Evolutionary conservation across 2,888 invertebrate species (phyloP).

Genomic region (Petrolisthes cinctipes): DNA sequence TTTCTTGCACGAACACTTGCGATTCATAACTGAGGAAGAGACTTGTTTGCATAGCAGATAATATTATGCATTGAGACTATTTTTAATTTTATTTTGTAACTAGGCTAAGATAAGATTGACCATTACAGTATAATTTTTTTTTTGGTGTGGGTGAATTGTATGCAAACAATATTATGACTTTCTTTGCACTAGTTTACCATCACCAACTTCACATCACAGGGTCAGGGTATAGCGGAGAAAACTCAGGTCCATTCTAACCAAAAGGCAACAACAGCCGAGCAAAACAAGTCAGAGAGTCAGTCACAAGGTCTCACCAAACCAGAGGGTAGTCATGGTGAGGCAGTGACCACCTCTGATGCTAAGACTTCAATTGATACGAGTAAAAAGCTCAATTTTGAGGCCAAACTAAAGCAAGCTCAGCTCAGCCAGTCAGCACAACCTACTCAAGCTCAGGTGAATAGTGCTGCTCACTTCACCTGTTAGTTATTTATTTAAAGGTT

Average conservation of each 20-base stretch:
- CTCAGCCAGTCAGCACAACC: slow-evolving; percentile 22
- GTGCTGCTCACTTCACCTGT: not conserved
- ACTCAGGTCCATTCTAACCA: slow-evolving; percentile 19
- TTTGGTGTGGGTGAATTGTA: not conserved
- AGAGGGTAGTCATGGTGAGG: not conserved
- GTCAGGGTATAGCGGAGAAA: slow-evolving; percentile 34
- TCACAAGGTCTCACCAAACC: slow-evolving; percentile 1
- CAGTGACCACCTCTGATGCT: not conserved
- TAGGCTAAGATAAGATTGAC: not conserved
- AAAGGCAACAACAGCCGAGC: slow-evolving; percentile 8
- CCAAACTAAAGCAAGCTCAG: slow-evolving; percentile 44
- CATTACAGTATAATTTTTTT: not conserved
- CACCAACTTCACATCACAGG: slow-evolving; percentile 32
- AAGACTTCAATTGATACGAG: not conserved
- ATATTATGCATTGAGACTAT: not conserved
- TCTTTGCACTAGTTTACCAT: not conserved
- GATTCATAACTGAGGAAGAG: not conserved
- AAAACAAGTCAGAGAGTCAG: slow-evolving; percentile 26
- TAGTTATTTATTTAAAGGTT: too few species aligned
- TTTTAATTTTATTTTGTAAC: not conserved
- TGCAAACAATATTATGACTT: too few species aligned
- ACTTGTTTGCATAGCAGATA: not conserved
- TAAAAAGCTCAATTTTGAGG: slow-evolving; percentile 49
- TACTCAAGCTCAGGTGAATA: slow-evolving; percentile 51
- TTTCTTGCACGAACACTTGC: slow-evolving; percentile 48